Evolutionary conservation across 2,797 vertebrate genomes (phyloP).

Genomic region (Cossypha caffra): DNA sequence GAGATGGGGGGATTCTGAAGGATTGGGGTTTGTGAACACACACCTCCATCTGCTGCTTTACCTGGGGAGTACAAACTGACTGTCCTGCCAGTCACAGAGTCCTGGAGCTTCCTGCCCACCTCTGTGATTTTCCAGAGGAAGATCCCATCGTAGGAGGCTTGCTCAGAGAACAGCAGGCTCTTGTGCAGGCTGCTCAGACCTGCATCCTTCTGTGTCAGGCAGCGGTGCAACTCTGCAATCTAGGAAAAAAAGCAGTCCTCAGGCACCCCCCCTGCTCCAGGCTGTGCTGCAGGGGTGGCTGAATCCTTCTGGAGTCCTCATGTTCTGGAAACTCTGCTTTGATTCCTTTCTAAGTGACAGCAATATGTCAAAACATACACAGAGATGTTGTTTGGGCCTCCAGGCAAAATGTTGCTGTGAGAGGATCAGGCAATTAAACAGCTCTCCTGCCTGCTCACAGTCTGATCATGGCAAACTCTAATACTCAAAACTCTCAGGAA

Average conservation of each 20-base stretch:
- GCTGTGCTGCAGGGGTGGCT: neutral
- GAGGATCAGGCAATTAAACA: neutral
- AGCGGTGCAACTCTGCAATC: conserved; percentile 79
- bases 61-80: conserved; percentile 84
- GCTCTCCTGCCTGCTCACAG: neutral
- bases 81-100: conserved; percentile 78
- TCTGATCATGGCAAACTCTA: neutral
- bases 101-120: conserved; percentile 77
- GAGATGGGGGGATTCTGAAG: neutral
- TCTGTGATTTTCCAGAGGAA: conserved; percentile 86
- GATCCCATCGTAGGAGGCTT: conserved; percentile 82
- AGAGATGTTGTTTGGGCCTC: neutral
- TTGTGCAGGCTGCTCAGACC: conserved; percentile 77
- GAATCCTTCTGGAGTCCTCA: neutral
- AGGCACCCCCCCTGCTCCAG: neutral
- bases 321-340: neutral
- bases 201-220: conserved; percentile 79
- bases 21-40: neutral
- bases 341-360: neutral
- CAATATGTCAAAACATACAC: neutral
- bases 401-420: neutral
- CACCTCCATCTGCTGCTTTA: neutral
- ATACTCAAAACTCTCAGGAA: neutral
- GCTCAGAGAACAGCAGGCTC: conserved; percentile 76
- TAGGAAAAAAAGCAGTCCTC: neutral